Evolutionary conservation across 2,888 invertebrate species (phyloP), one percentile per base, ranked within the genome.

Genomic region (Philhelius pedissequus): DNA sequence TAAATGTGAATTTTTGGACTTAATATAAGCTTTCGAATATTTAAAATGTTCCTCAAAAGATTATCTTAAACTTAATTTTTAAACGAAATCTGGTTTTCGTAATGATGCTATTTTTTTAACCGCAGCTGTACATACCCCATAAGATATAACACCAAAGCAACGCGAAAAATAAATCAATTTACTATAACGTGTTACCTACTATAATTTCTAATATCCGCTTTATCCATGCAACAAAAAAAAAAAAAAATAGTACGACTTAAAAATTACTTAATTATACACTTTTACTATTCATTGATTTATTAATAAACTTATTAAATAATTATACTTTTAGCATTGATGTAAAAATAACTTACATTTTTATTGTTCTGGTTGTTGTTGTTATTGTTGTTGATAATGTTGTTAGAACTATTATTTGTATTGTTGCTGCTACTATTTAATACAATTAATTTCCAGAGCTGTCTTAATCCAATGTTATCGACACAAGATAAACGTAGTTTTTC

Each of bases 361-460:
- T 25, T 79, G 58, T 62, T 77, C 60, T 32, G 74, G 52, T 45
- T 75, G 56, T 50, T 43, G 7, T 62, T 52, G 18, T 25, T 58
- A 30, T 71, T 60, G n/a, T 77, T 83, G 30, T 58, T 80, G 62
- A 68, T 80, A 18, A 56, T 78, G 35, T 74, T 74, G 62, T 60
- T 78, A 77, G 64, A 86, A 77, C 87, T 89, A 87, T 91, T 91
- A 54, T 20, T 78, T 15, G 50, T 81, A 18, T 60, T 80, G 30
- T 76, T 76, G 70, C 66, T 79, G 80, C 75, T 87, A 78, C 88
- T 89, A 88, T 91, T 91, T 89, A 91, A 88, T 86, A 90, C 90
- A 88, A 91, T 90, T 81, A 91, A 86, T 87, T 90, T 91, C 91
- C 91, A 91, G 62, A 91, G 87, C 87, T 91, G 91, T 87, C 90